Base-by-base conservation (phyloP, 2,888 invertebrate genomes). In the Dyspetes luteomarginatus region DNA sequence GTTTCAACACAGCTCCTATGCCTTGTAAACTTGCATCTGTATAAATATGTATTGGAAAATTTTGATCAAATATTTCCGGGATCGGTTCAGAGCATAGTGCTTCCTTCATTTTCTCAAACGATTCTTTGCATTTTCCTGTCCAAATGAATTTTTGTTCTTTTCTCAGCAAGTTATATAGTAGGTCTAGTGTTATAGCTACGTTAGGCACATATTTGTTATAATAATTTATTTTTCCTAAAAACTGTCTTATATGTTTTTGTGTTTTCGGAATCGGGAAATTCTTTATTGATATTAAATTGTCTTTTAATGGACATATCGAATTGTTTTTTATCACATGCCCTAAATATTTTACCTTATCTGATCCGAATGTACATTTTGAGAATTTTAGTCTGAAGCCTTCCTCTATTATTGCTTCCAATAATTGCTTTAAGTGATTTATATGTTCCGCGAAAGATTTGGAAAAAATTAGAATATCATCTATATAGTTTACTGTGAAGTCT, bases 1-100 rank as follows among this genome's bases (percentile, higher is more conserved):
- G 64, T 48, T 65, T 65, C 5, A 65, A 19, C 28, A 65, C 50
- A 4, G 64, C 48, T 19, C 60, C 60, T 3, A 60, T 22, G 15
- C 60, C 58, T 41, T 17, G 30, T 41, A 60, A 24, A 7, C 12
- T 19, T 36, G 60, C 60, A 12, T 60, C 60, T 41, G 36, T 41
- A 19, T 60, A 41, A 22, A 60, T 60, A 30, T 15, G 15, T 60
- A 41, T 60, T 12, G 41, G 60, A 17, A 36, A 22, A 19, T 60
- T 22, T 41, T 36, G 30, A 41, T 60, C 60, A 41, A 22, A 60
- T 41, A 60, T 60, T 22, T 15, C 41, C 9, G 41, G 41, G 7
- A 60, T 24, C 41, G 60, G 60, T 22, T 60, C 41, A 41, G 60
- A 41, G 41, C 60, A 60, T 41, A 41, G 19, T 41, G 41, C 9